Base-by-base conservation (phyloP, 2,113 vertebrate species). In the Sylvietta virens region DNA sequence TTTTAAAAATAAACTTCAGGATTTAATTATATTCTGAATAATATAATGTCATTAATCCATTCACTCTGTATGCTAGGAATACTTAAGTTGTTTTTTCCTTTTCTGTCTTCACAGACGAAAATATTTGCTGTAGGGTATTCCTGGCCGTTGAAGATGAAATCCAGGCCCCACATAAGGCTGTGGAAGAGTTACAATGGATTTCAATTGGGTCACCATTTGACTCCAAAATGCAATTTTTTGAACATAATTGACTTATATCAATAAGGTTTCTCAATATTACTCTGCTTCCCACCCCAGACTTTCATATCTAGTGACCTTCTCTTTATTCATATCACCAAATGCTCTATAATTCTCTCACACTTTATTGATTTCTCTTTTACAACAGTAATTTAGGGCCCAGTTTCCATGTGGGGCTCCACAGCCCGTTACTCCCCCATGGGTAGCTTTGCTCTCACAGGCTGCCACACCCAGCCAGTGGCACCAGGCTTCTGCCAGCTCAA, bases 61-160 rank as follows among this genome's bases (percentile, higher is more conserved):
- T 97, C 51, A 65, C 24, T 56, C 8, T 69, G 27, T 69, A 18
- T 64, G 24, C 33, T 82, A 69, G 76, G 31, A 91, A 45, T 69
- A 39, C 35, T 88, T 78, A 48, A 44, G 39, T 77, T 92, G 66
- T 62, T 61, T 82, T 86, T 94, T 82, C 64, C 40, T 69, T 70
- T 92, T 72, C 82, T 67, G 19, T 93, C 20, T 56, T 81, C 80
- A 53, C 30, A 54, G 79, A 74, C 6, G 47, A 74, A 94, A 70
- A 35, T 84, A 67, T 78, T 94, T 90, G 67, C 93, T 93, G 62
- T 66, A 72, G 81, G 70, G 58, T 91, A 37, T 88, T 93, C 47
- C 35, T 45, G 56, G 53, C 56, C 74, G n/a, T 27, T 60, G 90
- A 88, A 91, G 50, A 83, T 90, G 39, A 83, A 95, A 85, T 87